Percentiles rank a stretch among this genome's conserved stretches.
Conservation (phyloP, 2,113 vertebrate genomes). For the Globicephala melas region DNA sequence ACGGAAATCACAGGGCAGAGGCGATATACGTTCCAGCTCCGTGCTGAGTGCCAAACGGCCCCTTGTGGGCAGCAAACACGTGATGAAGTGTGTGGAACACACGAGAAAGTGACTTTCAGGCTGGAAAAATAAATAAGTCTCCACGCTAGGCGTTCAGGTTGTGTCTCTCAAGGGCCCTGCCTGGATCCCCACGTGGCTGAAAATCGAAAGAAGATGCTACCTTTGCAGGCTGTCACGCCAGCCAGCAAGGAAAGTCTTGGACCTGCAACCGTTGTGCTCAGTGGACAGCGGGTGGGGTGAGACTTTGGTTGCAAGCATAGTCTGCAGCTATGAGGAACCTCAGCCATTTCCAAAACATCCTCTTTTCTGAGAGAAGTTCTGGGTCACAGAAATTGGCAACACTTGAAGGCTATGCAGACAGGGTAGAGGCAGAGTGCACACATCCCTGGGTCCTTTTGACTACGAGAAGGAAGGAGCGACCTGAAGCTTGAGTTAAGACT, state of each 20-base stretch:
- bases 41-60: background rate
- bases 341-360: background rate
- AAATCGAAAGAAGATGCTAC: background rate
- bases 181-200: background rate
- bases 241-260: background rate
- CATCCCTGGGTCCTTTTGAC: slow-evolving; percentile 69
- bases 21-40: background rate
- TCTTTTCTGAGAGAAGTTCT: background rate
- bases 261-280: background rate
- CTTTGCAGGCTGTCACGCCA: too few species aligned
- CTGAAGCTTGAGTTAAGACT: slow-evolving; percentile 62
- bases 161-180: background rate
- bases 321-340: background rate
- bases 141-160: background rate
- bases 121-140: slow-evolving; percentile 20
- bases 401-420: slow-evolving; percentile 37
- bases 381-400: background rate
- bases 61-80: background rate
- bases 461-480: slow-evolving; percentile 59
- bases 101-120: slow-evolving; percentile 10
- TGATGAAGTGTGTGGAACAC: slow-evolving; percentile 29
- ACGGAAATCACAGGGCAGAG: background rate
- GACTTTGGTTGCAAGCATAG: background rate
- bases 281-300: background rate
- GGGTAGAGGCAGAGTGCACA: slow-evolving; percentile 34